Conservation (phyloP, 2,797 vertebrate genomes). For the Myiotriccus ornatus region DNA sequence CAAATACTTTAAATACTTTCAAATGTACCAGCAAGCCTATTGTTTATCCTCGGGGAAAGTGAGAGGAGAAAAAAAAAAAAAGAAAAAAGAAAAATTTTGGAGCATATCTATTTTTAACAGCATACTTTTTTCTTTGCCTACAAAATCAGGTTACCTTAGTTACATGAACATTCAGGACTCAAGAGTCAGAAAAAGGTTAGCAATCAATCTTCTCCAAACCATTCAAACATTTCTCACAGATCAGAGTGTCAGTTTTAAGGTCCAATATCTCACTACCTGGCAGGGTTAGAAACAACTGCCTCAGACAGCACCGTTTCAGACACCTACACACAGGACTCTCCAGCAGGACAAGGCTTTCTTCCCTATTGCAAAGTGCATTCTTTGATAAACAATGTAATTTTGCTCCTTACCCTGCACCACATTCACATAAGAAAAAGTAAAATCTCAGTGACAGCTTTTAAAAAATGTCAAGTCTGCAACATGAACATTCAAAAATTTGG, state of each 20-base stretch:
- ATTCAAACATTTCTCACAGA: not conserved
- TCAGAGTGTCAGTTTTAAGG: not conserved
- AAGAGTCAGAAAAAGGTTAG: not conserved
- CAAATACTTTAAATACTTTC: not conserved
- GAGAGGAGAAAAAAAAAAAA: too few relatives aligned
- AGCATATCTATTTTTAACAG: not conserved
- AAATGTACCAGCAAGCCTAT: not conserved
- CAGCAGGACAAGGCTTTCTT: not conserved
- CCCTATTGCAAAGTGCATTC: not conserved
- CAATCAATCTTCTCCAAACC: not conserved
- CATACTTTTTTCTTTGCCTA: not conserved
- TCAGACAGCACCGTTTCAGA: not conserved
- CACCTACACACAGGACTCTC: fast-evolving
- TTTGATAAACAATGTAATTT: not conserved
- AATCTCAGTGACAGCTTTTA: not conserved
- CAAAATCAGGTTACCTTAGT: not conserved
- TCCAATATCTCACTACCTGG: not conserved
- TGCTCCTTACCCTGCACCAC: not conserved
- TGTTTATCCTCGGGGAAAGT: not conserved
- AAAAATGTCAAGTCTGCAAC: not conserved
- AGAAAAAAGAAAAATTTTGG: not conserved
- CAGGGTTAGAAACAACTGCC: fast-evolving
- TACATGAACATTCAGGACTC: not conserved
- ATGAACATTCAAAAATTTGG: not conserved
- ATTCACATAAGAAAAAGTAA: not conserved